Conservation (phyloP, 2,888 invertebrate species). For the Dryococelus australis region DNA sequence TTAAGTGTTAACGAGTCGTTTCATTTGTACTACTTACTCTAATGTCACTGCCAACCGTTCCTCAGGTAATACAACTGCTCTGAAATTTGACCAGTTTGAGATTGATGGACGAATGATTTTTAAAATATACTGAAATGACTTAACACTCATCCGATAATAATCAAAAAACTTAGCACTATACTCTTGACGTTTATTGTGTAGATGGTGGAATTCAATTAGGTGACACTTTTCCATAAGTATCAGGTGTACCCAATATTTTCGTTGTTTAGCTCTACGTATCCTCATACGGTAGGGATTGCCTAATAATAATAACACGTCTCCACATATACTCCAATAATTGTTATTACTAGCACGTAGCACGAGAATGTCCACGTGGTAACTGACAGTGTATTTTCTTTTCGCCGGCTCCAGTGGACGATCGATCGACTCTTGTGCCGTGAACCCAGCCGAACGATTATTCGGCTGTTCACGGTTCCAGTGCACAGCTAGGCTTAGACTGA, state of each 20-base stretch:
- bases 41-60: not conserved
- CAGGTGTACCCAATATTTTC: not conserved
- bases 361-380: not conserved
- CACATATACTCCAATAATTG: not conserved
- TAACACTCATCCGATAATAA: not conserved
- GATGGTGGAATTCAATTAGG: not conserved
- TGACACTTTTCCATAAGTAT: too few relatives aligned
- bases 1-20: not conserved
- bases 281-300: not conserved
- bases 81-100: not conserved
- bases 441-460: not conserved
- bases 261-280: not conserved
- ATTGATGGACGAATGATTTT: not conserved
- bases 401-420: not conserved
- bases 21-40: not conserved
- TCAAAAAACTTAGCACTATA: not conserved
- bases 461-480: not conserved
- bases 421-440: not conserved
- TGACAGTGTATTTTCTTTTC: not conserved
- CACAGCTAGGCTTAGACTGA: too few relatives aligned
- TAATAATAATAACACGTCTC: not conserved
- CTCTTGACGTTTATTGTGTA: not conserved
- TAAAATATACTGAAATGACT: not conserved
- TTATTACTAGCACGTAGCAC: not conserved
- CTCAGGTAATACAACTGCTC: not conserved